Conservation (phyloP, 2,797 vertebrate genomes). For the Bucorvus abyssinicus region DNA sequence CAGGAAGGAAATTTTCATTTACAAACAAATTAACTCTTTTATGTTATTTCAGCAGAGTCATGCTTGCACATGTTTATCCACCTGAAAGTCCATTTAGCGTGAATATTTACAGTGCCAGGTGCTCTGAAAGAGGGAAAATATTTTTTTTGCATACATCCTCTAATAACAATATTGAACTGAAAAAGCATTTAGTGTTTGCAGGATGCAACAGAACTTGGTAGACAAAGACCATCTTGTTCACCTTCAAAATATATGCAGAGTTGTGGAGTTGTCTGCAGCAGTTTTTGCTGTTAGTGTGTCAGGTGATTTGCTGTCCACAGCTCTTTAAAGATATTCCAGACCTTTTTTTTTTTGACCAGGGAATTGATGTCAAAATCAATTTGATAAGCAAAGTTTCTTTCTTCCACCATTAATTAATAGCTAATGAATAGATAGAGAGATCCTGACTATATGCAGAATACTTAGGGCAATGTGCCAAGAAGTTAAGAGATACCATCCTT, state of each 20-base stretch:
- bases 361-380: constrained; percentile 43
- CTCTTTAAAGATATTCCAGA: not conserved
- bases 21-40: not conserved
- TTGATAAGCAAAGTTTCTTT: not conserved
- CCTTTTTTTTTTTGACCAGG: not conserved
- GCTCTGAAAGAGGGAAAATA: not conserved
- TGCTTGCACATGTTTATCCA: not conserved
- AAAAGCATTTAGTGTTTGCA: not conserved
- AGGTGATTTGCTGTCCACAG: not conserved
- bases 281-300: not conserved
- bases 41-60: not conserved
- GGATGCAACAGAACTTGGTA: not conserved
- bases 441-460: not conserved
- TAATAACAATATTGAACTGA: not conserved
- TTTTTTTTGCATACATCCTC: not conserved
- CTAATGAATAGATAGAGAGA: not conserved
- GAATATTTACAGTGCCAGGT: not conserved
- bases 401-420: not conserved
- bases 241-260: not conserved
- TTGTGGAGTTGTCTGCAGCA: not conserved
- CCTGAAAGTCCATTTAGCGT: not conserved
- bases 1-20: not conserved
- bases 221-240: not conserved
- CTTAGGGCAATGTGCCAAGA: not conserved
- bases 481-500: not conserved